A percentile compares a stretch with the other conserved stretches of the same genome.
These are phyloP conservation scores for Calephelis virginiensis DNA, from an alignment of 1,140 invertebrate genomes.

Conservation along the genomic window DNA sequence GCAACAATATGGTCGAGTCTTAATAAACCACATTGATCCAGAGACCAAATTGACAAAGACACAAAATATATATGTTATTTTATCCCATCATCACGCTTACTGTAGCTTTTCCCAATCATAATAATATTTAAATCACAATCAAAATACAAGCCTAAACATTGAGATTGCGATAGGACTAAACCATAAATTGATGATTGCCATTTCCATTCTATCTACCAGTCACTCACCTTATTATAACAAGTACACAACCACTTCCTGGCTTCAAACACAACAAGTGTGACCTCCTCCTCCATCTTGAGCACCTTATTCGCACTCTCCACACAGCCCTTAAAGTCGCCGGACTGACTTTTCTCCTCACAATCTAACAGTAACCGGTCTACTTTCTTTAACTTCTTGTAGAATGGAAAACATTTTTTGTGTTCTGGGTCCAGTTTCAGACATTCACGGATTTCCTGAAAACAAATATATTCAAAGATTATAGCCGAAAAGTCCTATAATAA, in stretches of 20 bases:
- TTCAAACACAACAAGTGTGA: constrained; percentile 85
- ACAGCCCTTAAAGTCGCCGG: constrained; percentile 87
- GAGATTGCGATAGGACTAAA: no score
- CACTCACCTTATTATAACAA: constrained; percentile 82
- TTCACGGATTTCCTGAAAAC: constrained; percentile 91
- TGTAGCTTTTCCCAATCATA: no score
- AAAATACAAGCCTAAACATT: no score
- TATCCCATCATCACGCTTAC: no score
- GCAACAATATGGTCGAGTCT: no score
- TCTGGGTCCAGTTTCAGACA: constrained; percentile 99
- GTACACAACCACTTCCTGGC: constrained; percentile 87
- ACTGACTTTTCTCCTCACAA: constrained; percentile 85
- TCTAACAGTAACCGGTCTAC: constrained; percentile 91
- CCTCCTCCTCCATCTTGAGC: constrained; percentile 83
- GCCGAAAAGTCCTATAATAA: no score
- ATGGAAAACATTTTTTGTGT: constrained; percentile 96
- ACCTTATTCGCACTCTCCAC: constrained; percentile 85
- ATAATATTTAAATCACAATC: no score
- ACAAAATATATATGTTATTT: no score
- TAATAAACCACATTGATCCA: no score
- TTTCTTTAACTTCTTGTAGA: constrained; percentile 98
- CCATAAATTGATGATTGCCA: no score
- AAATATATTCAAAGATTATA: background rate
- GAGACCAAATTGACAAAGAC: no score
- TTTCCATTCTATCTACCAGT: no score